These are phyloP conservation scores for Salmo trutta DNA, from an alignment of 2,797 vertebrate species.

Conservation along the genomic window DNA sequence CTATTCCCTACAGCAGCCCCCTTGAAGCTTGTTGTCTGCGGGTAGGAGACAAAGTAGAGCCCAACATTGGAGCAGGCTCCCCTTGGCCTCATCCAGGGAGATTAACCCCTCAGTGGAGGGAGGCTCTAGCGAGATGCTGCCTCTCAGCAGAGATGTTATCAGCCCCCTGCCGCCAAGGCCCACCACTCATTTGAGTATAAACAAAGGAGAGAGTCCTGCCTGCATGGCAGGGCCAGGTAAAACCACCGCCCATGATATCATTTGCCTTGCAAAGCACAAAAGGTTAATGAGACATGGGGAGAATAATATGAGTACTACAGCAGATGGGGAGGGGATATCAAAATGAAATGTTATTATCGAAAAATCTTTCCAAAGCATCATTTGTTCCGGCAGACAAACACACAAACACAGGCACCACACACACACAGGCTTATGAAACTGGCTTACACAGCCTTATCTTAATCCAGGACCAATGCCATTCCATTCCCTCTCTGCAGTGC, in stretches of 20 bases:
- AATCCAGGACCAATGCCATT: slow-evolving; percentile 37
- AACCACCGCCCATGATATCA: slow-evolving; percentile 27
- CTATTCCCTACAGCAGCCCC: background rate
- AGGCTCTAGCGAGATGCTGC: slow-evolving; percentile 7
- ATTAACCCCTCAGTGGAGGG: slow-evolving; percentile 10
- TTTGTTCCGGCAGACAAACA: slow-evolving; percentile 42
- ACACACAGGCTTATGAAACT: slow-evolving; percentile 38
- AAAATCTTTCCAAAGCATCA: slow-evolving; percentile 48
- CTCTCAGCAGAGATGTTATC: slow-evolving; percentile 48
- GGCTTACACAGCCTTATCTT: slow-evolving; percentile 35
- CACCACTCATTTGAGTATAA: slow-evolving; percentile 44
- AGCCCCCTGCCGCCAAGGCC: slow-evolving; percentile 21
- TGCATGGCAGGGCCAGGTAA: slow-evolving; percentile 28
- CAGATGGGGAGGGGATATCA: slow-evolving; percentile 47
- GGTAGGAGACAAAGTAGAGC: slow-evolving; percentile 15
- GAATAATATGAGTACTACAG: slow-evolving; percentile 4
- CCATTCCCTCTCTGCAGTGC: background rate
- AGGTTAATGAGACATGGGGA: slow-evolving; percentile 47
- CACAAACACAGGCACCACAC: slow-evolving; percentile 37
- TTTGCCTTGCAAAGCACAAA: slow-evolving; percentile 39
- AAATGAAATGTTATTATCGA: slow-evolving; percentile 40
- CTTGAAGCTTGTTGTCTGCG: slow-evolving; percentile 8
- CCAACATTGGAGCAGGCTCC: slow-evolving; percentile 6
- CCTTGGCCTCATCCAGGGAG: slow-evolving; percentile 10
- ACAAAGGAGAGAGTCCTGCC: slow-evolving; percentile 20